These are phyloP conservation scores for Julus scanicus DNA, from an alignment of 2,888 invertebrate genomes.

Conservation along the genomic window DNA sequence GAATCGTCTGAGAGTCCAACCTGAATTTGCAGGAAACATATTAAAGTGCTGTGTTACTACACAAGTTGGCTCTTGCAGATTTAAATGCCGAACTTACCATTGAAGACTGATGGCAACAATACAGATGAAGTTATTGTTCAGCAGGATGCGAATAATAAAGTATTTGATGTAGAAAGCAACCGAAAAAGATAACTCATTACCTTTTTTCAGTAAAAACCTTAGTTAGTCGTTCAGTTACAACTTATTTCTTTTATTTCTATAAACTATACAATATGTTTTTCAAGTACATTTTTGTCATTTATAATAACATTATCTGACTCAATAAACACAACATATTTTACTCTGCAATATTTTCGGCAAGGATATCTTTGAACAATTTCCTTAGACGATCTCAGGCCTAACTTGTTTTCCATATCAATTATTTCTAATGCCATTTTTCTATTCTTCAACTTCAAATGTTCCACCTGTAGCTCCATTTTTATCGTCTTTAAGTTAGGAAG, in stretches of 20 bases:
- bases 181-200: not conserved
- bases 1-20: not conserved
- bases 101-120: not conserved
- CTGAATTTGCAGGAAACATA: constrained; percentile 11
- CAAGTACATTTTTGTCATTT: not conserved
- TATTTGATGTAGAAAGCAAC: not conserved
- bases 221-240: too few relatives aligned
- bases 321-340: not conserved
- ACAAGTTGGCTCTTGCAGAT: not conserved
- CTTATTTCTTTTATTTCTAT: not conserved
- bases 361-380: not conserved
- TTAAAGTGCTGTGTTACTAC: constrained; percentile 1
- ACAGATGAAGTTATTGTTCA: not conserved
- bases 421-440: constrained; percentile 1
- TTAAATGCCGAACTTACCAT: not conserved
- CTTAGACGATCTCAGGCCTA: too few relatives aligned
- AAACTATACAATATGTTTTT: not conserved
- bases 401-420: not conserved
- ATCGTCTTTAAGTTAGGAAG: not conserved
- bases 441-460: not conserved
- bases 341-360: not conserved
- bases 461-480: not conserved
- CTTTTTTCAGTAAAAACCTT: not conserved
- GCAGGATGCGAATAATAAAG: not conserved
- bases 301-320: too few relatives aligned